phyloP scores from a whole-genome alignment of 2,888 invertebrate species.

The Sepioteuthis lessoniana region DNA sequence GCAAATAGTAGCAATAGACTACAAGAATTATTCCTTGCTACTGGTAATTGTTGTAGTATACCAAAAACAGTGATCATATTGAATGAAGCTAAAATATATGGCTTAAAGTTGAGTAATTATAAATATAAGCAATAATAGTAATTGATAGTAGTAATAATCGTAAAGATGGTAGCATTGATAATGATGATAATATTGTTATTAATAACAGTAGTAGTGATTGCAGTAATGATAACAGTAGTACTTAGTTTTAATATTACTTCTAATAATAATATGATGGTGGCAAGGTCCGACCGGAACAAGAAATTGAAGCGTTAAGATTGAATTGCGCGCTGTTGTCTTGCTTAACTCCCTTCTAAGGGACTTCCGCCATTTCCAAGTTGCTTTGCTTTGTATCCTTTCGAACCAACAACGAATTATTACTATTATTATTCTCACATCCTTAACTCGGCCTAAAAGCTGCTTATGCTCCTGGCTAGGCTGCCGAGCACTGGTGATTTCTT shows the following conservation, averaged over 20 bases:
- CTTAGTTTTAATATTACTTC: conserved; percentile 34
- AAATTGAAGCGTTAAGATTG: not conserved
- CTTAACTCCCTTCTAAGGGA: not conserved
- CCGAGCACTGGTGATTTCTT: no score
- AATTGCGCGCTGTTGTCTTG: not conserved
- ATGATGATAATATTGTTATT: not conserved
- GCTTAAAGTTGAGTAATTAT: not conserved
- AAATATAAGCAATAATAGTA: not conserved
- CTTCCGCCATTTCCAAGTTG: not conserved
- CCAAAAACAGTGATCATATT: no score
- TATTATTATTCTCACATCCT: not conserved
- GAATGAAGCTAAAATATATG: not conserved
- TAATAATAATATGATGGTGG: conserved; percentile 2
- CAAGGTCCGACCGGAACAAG: not conserved
- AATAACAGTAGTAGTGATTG: not conserved
- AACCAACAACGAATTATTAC: not conserved
- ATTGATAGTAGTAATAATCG: not conserved
- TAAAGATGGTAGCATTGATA: not conserved
- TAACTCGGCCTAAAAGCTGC: no score
- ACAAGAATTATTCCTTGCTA: not conserved
- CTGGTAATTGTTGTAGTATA: not conserved
- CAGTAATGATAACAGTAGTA: not conserved
- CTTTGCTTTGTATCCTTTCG: not conserved
- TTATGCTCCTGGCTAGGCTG: no score
- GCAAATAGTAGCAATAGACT: not conserved